Conservation (phyloP, 2,888 invertebrate genomes). For the Criorhina ranunculi region DNA sequence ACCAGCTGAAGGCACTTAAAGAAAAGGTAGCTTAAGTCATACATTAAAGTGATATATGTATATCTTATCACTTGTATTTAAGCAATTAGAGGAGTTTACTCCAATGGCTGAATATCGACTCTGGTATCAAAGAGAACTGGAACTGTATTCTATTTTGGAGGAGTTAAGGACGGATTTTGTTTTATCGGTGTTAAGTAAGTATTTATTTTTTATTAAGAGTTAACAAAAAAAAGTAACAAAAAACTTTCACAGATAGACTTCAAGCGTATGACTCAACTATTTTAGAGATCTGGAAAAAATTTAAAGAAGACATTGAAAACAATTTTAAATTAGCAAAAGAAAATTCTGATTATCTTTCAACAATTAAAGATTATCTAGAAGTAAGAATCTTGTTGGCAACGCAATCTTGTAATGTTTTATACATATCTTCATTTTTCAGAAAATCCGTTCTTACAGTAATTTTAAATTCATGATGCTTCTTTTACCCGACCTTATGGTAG, state of each 20-base stretch:
- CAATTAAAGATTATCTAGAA: slow-evolving; percentile 84
- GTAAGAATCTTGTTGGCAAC: slow-evolving; percentile 84
- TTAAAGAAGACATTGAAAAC: slow-evolving; percentile 78
- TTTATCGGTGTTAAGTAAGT: slow-evolving; percentile 81
- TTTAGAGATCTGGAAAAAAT: slow-evolving; percentile 79
- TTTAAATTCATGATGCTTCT: slow-evolving; percentile 90
- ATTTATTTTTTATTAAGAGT: not conserved
- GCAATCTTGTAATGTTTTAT: too few species aligned
- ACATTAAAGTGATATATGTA: not conserved
- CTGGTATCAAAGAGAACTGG: slow-evolving; percentile 93
- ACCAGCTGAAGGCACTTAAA: slow-evolving; percentile 81
- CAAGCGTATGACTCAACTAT: slow-evolving; percentile 77
- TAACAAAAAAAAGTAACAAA: too few species aligned
- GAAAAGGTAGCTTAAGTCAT: slow-evolving; percentile 79
- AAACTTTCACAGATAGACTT: slow-evolving; percentile 85
- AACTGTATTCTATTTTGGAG: slow-evolving; percentile 91
- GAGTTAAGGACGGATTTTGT: slow-evolving; percentile 90
- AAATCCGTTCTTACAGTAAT: slow-evolving; percentile 89
- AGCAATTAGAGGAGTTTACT: slow-evolving; percentile 89
- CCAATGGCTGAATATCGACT: slow-evolving; percentile 94
- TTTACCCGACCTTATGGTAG: slow-evolving; percentile 92
- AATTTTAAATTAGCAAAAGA: slow-evolving; percentile 83
- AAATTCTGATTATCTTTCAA: slow-evolving; percentile 83
- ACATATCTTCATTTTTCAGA: too few species aligned
- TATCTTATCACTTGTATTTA: not conserved